These are phyloP conservation scores for Danaus plexippus DNA, from an alignment of 1,140 invertebrate species.

Conservation along the genomic window DNA sequence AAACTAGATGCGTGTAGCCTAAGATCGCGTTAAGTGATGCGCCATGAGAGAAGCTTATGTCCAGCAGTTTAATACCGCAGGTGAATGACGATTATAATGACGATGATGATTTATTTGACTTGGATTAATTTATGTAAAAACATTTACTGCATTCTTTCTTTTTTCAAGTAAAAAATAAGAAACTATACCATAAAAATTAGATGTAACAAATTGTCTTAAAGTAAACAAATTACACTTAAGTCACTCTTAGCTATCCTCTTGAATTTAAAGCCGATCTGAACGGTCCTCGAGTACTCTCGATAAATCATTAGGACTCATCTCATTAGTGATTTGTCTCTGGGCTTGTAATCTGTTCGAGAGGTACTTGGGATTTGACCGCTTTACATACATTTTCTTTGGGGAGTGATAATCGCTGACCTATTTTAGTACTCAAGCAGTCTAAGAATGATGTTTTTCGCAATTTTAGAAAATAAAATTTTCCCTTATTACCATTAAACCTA, in stretches of 20 bases:
- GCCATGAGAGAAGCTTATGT: not conserved
- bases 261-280: conserved; percentile 13
- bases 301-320: conserved; percentile 20
- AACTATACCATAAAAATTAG: too few species aligned
- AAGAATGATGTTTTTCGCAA: too few species aligned
- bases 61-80: not conserved
- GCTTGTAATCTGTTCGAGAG: not conserved
- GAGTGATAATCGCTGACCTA: not conserved
- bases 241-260: conserved; percentile 12
- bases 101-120: too few species aligned
- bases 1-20: not conserved
- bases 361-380: conserved; percentile 7
- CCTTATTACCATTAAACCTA: too few species aligned
- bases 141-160: too few species aligned
- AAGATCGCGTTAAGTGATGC: not conserved
- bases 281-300: conserved; percentile 11
- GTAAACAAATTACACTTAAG: too few species aligned
- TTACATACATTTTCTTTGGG: conserved; percentile 5
- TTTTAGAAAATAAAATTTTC: too few species aligned
- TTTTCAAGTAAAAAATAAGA: too few species aligned
- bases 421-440: too few species aligned
- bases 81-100: too few species aligned
- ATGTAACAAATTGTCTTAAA: too few species aligned
- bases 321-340: conserved; percentile 19
- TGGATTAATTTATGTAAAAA: too few species aligned